phyloP scores from a whole-genome alignment of 2,113 vertebrate genomes.

The Origma solitaria region DNA sequence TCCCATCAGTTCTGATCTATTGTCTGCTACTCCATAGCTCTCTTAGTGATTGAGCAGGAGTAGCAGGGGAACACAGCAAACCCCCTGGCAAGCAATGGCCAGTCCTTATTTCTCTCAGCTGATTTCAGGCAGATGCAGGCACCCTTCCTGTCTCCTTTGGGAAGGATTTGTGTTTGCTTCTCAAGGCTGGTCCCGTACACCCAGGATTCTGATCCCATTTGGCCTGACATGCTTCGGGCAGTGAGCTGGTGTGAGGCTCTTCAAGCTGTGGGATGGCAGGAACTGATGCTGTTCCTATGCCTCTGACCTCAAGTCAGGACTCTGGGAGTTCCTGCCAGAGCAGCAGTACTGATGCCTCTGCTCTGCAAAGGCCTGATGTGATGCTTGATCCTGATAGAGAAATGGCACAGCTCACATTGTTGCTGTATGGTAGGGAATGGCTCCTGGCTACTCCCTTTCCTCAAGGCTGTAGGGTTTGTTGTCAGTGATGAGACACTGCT shows the following conservation, averaged over 20 bases:
- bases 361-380: neutral
- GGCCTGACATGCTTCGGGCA: neutral
- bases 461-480: neutral
- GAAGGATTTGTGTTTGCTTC: neutral
- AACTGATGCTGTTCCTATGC: neutral
- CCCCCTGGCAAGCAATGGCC: neutral
- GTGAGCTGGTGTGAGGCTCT: neutral
- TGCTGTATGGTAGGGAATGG: neutral
- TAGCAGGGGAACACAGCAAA: neutral
- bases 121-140: neutral
- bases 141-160: neutral
- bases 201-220: neutral
- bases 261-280: neutral
- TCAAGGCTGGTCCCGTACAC: neutral
- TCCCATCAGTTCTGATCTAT: neutral
- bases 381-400: neutral
- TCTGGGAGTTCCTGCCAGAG: neutral
- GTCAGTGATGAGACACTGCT: neutral
- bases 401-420: neutral
- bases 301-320: neutral
- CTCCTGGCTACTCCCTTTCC: neutral
- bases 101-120: neutral
- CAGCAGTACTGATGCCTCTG: neutral
- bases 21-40: rapidly evolving
- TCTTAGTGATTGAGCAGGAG: neutral